Base-by-base conservation (phyloP, 2,113 vertebrate species). In the Pelecanus crispus region DNA sequence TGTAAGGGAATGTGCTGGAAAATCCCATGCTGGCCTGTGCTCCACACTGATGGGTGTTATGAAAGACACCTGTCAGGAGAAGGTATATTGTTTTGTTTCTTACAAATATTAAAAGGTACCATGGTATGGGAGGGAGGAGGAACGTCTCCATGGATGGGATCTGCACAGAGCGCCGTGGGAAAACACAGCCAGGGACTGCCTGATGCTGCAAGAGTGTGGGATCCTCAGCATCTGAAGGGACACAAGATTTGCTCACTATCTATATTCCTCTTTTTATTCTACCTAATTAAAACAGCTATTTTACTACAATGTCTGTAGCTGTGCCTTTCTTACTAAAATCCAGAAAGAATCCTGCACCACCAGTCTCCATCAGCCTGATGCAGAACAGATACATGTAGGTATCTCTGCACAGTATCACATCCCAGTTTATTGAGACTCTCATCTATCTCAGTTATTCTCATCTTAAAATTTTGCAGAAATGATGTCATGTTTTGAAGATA, bases 81-180 rank as follows among this genome's bases (percentile, higher is more conserved):
- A 70, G 17, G 9, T 44, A 19, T 40, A 10, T 31, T 5, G 17
- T 19, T 70, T 71, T 62, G 11, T 19, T 49, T 47, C 5, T 38
- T 25, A n/a, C 20, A 72, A 83, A 45, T 4, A 53, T 38, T 45
- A 49, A 62, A 49, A 86, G 2, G 28, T 45, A 45, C 8, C 11
- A 11, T 10, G n/a, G 22, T 56, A 34, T 24, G 32, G 32, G 26
- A 82, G 19, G 29, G n/a, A 83, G 28, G 50, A 75, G 17, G 26
- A 68, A n/a, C 0, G 0, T 16, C 22, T 86, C 26, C 26, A 14
- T 28, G 45, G 36, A 34, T 1, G 2, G 29, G 17, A 56, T 29
- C 40, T 61, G 34, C 4, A 6, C 8, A 65, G 13, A 1, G 6
- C 52, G 29, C 3, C 2, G 0, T 32, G 16, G 45, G 31, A 79